phyloP scores from a whole-genome alignment of 2,888 invertebrate genomes.

The Cancer borealis region DNA sequence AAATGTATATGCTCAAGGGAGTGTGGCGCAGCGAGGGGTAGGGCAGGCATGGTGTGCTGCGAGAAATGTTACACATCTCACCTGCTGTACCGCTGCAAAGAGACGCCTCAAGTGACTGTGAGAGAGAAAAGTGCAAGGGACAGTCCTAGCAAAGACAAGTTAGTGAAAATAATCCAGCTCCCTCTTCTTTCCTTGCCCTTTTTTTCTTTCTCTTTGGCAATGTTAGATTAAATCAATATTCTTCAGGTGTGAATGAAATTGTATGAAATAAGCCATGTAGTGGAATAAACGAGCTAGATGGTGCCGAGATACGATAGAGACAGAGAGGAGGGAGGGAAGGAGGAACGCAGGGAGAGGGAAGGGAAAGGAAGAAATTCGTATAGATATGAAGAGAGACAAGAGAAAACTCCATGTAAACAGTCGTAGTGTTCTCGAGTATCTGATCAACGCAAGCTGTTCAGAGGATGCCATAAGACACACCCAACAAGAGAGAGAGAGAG shows the following conservation, averaged over 20 bases:
- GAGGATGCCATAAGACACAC: slow-evolving; percentile 16
- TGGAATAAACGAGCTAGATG: background rate
- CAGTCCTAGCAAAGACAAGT: background rate
- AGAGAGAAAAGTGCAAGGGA: background rate
- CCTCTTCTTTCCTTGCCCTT: background rate
- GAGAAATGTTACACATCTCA: background rate
- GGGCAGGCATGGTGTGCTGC: background rate
- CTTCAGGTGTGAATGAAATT: slow-evolving; percentile 21
- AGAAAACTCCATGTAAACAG: background rate
- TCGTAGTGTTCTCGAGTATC: background rate
- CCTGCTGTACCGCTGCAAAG: background rate
- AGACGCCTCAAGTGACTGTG: background rate
- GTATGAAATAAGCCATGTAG: background rate
- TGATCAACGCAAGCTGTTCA: background rate
- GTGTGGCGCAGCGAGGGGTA: background rate
- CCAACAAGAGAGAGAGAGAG: background rate
- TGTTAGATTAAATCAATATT: background rate
- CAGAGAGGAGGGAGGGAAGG: background rate
- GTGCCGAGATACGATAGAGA: background rate
- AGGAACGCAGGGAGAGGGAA: background rate
- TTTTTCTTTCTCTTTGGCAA: background rate
- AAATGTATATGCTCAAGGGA: background rate
- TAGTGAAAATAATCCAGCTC: background rate
- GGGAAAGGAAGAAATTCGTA: background rate
- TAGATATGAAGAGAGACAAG: slow-evolving; percentile 10